Base-by-base conservation (phyloP, 2,797 vertebrate genomes). In the Phataginus tricuspis region DNA sequence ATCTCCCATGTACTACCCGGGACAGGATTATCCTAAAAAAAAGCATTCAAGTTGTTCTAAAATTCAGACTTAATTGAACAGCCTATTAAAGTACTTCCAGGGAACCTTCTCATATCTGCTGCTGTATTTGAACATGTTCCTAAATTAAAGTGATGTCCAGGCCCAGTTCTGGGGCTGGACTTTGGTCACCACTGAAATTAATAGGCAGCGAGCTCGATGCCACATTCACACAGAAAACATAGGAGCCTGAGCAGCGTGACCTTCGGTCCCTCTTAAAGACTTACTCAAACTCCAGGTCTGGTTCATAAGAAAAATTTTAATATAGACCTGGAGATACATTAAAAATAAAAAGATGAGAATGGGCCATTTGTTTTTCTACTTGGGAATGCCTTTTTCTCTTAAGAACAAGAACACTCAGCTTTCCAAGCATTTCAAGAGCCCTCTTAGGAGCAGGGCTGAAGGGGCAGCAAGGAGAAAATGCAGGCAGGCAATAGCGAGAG, bases 321-420 rank as follows among this genome's bases (percentile, higher is more conserved):
- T 57, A 61, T 49, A 94, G 37, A 29, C 9, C 53, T 42, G 23
- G 91, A 39, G 53, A 83, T 15, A 80, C 49, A 39, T 63, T 61
- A 93, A 86, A 95, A 77, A 77, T 39, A 49, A 66, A 82, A 94
- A 53, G 4, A 75, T 77, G 34, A 95, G 74, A 89, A 5, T 55
- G 16, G 4, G 7, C 89, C 34, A 25, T 89, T 68, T 90, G 71
- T 27, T 90, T 96, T 79, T 74, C 74, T 86, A 51, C 34, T 93
- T 42, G 55, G 25, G 31, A 63, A 49, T 75, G 19, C 8, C 59
- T 25, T 95, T 78, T 90, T 79, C 42, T 71, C 45, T 80, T 23
- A 79, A 78, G 29, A 45, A 55, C 51, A 90, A 79, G 74, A 90
- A 93, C 90, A 75, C 53, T 27, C 23, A 63, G 37, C 51, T 90